Percentiles rank a stretch among this genome's conserved stretches.
phyloP scores from a whole-genome alignment of 2,888 invertebrate genomes.

The Mycalesis mineus region DNA sequence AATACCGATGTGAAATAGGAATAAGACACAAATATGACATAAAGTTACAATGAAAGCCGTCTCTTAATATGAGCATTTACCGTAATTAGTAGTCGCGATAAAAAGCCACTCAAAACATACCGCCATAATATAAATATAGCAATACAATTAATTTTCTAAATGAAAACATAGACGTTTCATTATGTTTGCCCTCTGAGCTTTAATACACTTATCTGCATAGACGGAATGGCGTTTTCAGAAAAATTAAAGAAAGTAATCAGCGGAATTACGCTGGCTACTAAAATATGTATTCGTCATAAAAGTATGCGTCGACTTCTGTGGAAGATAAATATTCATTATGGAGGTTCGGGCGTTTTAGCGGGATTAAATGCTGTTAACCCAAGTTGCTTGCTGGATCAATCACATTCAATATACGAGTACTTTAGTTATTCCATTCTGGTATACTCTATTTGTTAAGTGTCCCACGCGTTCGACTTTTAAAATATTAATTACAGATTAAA shows the following conservation, averaged over 20 bases:
- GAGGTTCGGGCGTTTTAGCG: constrained; percentile 75
- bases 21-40: no score
- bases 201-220: constrained; percentile 61
- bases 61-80: no score
- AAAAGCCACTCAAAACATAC: background rate
- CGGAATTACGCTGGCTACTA: constrained; percentile 73
- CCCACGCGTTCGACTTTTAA: background rate
- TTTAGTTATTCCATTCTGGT: constrained; percentile 10
- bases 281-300: constrained; percentile 78
- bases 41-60: no score
- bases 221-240: constrained; percentile 55
- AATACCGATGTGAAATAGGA: no score
- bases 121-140: background rate
- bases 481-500: no score
- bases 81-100: background rate
- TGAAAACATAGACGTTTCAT: constrained; percentile 42
- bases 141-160: constrained; percentile 30
- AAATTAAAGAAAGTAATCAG: constrained; percentile 78
- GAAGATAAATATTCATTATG: constrained; percentile 77
- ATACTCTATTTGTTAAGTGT: background rate
- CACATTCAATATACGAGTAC: constrained; percentile 31
- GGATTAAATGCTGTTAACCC: constrained; percentile 73
- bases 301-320: constrained; percentile 71
- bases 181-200: constrained; percentile 61
- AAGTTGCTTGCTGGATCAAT: constrained; percentile 68